Evolutionary conservation across 1,140 invertebrate species (phyloP), one percentile per base, ranked within the genome.

Genomic region (Drosophila triauraria): DNA sequence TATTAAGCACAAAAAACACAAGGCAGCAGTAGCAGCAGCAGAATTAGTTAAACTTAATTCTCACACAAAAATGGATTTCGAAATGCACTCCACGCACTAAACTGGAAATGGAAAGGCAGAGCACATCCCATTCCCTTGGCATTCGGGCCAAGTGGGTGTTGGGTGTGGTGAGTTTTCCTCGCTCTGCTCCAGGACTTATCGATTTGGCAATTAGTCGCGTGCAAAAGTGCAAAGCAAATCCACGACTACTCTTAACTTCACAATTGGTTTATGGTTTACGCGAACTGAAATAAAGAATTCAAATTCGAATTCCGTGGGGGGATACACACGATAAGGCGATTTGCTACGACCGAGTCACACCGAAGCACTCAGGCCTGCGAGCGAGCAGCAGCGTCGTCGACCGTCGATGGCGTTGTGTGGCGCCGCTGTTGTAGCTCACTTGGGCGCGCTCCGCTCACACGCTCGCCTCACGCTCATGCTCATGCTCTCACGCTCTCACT

Each of bases 401-500:
- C 51, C 65, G 74, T 64, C 84, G 58, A 88, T 86, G 85, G 84
- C 85, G 53, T 64, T 88, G 84, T 88, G 84, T 75, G 85, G 72
- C 65, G 78, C 64, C 78, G 85, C 80, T 90, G 56, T 88, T 88
- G 81, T 81, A 81, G 88, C 84, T 88, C 81, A 84, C 44, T 71
- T 63, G 67, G 77, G 85, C 70, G 77, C 68, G 78, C 59, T 78
- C 59, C 51, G 42, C 75, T 78, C 71, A 43, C 58, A 62, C 54
- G 43, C 62, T 61, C 78, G 42, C 48, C 32, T 35, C 8, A 35
- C 51, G 51, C 53, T 56, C 35, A n/a, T 40, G 53, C 53, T 56
- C 53, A 40, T 40, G 63, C 64, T 47, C 77, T 69, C 51, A 35
- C 38, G 56, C 76, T 42, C 81, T 80, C 76, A 70, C 63, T 80